Percentiles rank a stretch among this genome's conserved stretches.
These are phyloP conservation scores for Xiphophorus maculatus DNA, from an alignment of 2,113 vertebrate species.

Conservation along the genomic window DNA sequence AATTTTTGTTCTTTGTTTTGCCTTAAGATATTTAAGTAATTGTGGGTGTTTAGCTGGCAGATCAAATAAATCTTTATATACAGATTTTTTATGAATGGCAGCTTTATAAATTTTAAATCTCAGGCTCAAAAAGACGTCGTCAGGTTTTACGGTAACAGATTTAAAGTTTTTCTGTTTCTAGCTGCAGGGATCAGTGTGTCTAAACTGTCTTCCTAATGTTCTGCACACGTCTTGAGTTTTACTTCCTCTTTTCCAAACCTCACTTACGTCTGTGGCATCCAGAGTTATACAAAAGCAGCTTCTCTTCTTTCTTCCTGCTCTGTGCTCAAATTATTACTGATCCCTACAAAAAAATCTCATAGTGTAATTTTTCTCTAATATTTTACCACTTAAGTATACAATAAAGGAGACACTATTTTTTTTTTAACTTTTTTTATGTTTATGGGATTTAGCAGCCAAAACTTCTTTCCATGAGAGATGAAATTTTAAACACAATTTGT, in stretches of 20 bases:
- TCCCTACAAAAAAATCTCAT: neutral
- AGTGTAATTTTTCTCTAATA: neutral
- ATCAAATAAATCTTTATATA: neutral
- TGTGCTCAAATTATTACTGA: neutral
- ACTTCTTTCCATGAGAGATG: neutral
- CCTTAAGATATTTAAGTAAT: neutral
- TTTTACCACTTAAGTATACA: neutral
- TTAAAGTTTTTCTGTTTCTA: neutral
- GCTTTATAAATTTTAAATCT: neutral
- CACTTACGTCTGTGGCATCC: slow-evolving; percentile 3
- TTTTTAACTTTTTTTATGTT: neutral
- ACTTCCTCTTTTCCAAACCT: slow-evolving; percentile 51
- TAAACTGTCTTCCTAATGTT: slow-evolving; percentile 9
- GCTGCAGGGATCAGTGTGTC: neutral
- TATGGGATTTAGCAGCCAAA: neutral
- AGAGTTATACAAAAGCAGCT: slow-evolving; percentile 21
- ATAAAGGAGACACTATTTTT: neutral
- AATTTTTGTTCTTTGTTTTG: neutral
- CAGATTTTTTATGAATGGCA: neutral
- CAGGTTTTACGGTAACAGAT: too few relatives aligned
- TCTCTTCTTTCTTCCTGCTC: slow-evolving; percentile 34
- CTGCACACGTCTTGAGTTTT: slow-evolving; percentile 33
- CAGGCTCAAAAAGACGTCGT: neutral
- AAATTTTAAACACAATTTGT: too few relatives aligned
- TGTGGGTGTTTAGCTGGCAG: neutral